phyloP scores from a whole-genome alignment of 2,113 vertebrate genomes.

The Mastomys coucha region DNA sequence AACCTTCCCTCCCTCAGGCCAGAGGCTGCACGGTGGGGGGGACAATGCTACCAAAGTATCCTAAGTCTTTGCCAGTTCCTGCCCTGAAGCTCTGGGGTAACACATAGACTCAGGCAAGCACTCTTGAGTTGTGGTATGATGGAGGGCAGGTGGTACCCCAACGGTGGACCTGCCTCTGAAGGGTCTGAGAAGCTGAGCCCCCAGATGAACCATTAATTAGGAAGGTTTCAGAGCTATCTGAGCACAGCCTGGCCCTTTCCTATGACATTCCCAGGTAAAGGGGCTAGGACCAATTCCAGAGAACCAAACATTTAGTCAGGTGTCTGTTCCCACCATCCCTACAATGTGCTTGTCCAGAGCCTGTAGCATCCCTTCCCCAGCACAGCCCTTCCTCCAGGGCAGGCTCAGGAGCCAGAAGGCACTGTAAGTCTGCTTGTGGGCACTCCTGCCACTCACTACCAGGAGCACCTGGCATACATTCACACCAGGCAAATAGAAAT shows the following conservation, averaged over 20 bases:
- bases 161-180: neutral
- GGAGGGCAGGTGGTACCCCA: too few relatives aligned
- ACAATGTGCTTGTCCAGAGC: neutral
- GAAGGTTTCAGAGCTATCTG: neutral
- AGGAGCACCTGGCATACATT: neutral
- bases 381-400: neutral
- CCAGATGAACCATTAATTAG: neutral
- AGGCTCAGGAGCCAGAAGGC: neutral
- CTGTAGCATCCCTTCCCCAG: neutral
- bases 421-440: neutral
- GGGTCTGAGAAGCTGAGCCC: neutral
- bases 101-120: neutral
- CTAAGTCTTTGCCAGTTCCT: neutral
- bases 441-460: neutral
- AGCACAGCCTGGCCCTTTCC: neutral
- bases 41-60: too few relatives aligned
- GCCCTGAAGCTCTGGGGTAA: neutral
- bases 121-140: neutral
- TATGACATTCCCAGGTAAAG: neutral
- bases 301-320: neutral
- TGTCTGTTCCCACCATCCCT: neutral
- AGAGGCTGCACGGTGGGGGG: accelerated
- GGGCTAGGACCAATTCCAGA: neutral
- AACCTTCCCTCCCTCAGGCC: too few relatives aligned
- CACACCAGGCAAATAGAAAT: neutral